Evolutionary conservation across 1,140 invertebrate genomes (phyloP), one percentile per base, ranked within the genome.

Genomic region (Nephotettix cincticeps): DNA sequence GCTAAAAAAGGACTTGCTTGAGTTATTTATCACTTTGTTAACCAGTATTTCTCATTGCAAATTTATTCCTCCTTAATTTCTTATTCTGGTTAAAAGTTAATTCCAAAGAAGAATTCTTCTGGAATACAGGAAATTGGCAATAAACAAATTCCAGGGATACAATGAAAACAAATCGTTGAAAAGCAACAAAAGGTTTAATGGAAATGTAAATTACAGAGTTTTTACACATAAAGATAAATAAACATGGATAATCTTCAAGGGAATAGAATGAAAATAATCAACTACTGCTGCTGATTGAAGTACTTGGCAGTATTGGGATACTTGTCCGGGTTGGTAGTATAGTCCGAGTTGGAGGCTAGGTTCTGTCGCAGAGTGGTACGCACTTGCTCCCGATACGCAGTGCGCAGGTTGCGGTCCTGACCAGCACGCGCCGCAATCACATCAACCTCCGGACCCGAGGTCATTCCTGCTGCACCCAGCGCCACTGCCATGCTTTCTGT

Each of bases 301-400:
- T 36, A 77, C 66, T 77, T 77, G 19, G 75, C 61, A 65, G 74
- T 70, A 65, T 77, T 77, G 1, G 77, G 77, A 76, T 77, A 78
- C 56, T 75, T 73, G 13, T 73, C 73, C 32, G 73, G 71, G 32
- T 36, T 36, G 32, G 4, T 36, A 17, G 58, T 74, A 63, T 68
- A 78, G 64, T 78, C 77, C 2, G 76, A 75, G 68, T 77, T 56
- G 1, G 72, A 67, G 11, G 70, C 61, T 6, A 77, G 67, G n/a
- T 71, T 71, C 1, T 73, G 45, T 21, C 69, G 67, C 1, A 75
- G 32, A 21, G 69, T 72, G 29, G 28, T 65, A n/a, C 69, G 58
- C 19, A 71, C 69, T 64, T 75, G 72, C 69, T 73, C 71, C 54
- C 63, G 69, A 66, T 77, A 77, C 28, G 70, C 75, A 56, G 40